A percentile compares a stretch with the other conserved stretches of the same genome.
Evolutionary conservation across 2,888 invertebrate species (phyloP).

Genomic region (Stenichneumon culpator): DNA sequence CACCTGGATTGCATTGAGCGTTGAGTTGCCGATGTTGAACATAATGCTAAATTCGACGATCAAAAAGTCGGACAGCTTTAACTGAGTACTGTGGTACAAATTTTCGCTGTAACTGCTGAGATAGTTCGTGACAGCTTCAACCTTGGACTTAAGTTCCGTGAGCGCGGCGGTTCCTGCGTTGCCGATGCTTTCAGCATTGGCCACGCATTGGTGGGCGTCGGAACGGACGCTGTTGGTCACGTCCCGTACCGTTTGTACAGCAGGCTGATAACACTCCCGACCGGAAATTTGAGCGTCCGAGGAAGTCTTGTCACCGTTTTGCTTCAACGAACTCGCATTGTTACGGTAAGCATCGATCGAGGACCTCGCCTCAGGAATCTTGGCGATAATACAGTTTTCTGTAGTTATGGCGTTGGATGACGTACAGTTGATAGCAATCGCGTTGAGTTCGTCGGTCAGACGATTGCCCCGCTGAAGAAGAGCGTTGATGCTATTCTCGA

Average conservation of each 20-base stretch:
- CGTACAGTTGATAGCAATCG: conserved; percentile 55
- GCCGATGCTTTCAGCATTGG: neutral
- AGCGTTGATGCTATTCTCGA: conserved; percentile 56
- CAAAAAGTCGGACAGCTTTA: conserved; percentile 61
- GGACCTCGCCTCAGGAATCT: conserved; percentile 58
- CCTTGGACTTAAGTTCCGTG: conserved; percentile 49
- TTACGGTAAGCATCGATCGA: conserved; percentile 42
- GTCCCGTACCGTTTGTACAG: conserved; percentile 35
- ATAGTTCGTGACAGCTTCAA: conserved; percentile 26
- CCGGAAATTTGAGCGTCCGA: conserved; percentile 13
- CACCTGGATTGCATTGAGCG: conserved; percentile 58
- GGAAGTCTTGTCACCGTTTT: conserved; percentile 47
- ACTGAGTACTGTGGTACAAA: conserved; percentile 35
- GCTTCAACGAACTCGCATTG: conserved; percentile 40
- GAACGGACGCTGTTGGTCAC: conserved; percentile 25
- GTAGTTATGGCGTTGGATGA: conserved; percentile 9
- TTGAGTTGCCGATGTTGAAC: conserved; percentile 61
- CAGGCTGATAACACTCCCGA: conserved; percentile 26
- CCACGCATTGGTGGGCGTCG: conserved; percentile 45
- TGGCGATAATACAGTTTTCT: conserved; percentile 60
- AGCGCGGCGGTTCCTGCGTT: conserved; percentile 45
- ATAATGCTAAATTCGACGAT: conserved; percentile 61
- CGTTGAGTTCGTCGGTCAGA: conserved; percentile 66
- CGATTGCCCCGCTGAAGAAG: conserved; percentile 71
- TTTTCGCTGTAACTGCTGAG: conserved; percentile 54